Base-by-base conservation (phyloP, 2,888 invertebrate species). In the Acrobeloides nanus region DNA sequence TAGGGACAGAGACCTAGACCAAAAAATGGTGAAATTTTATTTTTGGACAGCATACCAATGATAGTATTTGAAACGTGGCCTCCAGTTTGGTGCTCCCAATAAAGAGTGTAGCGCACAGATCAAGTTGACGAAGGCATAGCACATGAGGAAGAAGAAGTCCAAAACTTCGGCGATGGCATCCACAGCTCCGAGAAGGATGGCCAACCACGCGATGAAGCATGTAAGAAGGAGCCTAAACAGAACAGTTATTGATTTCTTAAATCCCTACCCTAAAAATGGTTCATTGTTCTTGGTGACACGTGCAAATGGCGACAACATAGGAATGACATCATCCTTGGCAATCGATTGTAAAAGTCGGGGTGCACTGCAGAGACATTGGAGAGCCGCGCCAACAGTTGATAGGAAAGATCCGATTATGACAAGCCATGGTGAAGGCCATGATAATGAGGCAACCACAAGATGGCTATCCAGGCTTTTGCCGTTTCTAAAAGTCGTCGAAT, bases 351-450 rank as follows among this genome's bases (percentile, higher is more conserved):
- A 72, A 7, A 81, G 68, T 8, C 81, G 73, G 0, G 81, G 81
- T 18, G 81, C 81, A 55, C 70, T 71, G 66, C 73, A 74, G 6
- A 97, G 81, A 51, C 90, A 90, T 75, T 99, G 97, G 7, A 99
- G 81, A 1, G 93, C 97, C 61, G 97, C 97, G 38, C 97, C 97
- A 46, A 97, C 81, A 1, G 97, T 97, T 2, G 95, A 95, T 25
- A 97, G 81, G 76, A 97, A 92, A 0, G 95, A 92, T 20, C 97
- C 97, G 66, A 95, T 85, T 51, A 95, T 78, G 68, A 97, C 93
- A 4, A 97, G 90, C 90, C 92, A 93, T 68, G 92, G 86, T 75
- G 92, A 89, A 3, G 97, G 97, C 95, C 97, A 97, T 6, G 95
- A 90, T 72, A 97, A 86, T 71, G 89, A 87, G 0, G 95, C 93